These are phyloP conservation scores for Anhinga anhinga DNA, from an alignment of 2,113 vertebrate genomes.

Conservation along the genomic window DNA sequence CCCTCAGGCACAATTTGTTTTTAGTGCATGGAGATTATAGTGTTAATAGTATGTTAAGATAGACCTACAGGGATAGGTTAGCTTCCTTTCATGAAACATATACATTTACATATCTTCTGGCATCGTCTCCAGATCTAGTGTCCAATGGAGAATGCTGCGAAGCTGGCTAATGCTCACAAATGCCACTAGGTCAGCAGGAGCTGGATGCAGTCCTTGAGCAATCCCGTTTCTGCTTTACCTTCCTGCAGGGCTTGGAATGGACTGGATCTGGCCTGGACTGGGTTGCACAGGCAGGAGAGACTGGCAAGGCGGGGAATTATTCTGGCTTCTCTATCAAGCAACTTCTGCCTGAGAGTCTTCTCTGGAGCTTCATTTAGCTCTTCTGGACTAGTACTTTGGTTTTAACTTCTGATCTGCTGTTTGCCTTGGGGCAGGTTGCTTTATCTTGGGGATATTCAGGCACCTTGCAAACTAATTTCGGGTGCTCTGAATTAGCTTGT, in stretches of 20 bases:
- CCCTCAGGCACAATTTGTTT: background rate
- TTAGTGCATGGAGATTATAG: background rate
- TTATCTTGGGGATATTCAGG: background rate
- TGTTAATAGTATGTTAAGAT: background rate
- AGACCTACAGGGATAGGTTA: background rate
- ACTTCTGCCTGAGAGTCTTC: background rate
- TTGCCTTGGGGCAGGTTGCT: background rate
- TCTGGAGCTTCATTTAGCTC: background rate
- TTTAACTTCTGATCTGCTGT: background rate
- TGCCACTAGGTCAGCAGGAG: background rate
- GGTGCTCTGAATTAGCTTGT: background rate
- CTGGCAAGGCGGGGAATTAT: background rate
- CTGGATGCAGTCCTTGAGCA: background rate
- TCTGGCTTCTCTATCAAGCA: background rate
- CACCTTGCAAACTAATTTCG: background rate
- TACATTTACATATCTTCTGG: background rate
- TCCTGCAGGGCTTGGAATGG: background rate
- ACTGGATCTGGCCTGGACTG: background rate
- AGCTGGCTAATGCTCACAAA: background rate
- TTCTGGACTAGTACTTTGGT: background rate
- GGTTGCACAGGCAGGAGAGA: background rate
- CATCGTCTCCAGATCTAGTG: background rate
- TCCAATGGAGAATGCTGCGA: background rate
- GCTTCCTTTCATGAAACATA: fast-evolving
- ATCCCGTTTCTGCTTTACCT: background rate